Evolutionary conservation across 2,888 invertebrate genomes (phyloP), one percentile per base, ranked within the genome.

Genomic region (Aromia moschata): DNA sequence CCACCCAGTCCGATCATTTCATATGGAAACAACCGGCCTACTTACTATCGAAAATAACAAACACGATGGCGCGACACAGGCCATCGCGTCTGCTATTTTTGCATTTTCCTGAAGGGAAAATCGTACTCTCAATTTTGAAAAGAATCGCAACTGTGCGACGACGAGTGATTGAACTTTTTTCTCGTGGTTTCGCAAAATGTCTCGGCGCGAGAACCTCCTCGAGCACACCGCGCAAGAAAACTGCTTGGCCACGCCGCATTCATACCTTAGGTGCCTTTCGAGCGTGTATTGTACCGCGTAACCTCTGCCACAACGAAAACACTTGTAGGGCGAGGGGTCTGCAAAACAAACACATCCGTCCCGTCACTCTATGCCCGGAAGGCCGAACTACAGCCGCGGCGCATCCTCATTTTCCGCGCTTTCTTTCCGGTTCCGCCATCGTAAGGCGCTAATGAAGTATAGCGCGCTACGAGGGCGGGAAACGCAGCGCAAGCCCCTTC

Each of bases 221-320:
- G 77, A 77, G 60, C 84, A 84, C 45, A 82, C 74, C 7, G 77
- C 76, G 60, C 84, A 84, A 60, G 81, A 79, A 67, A 83, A 84
- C 66, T 83, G 80, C 3, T 82, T 81, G 56, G 69, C 73, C n/a
- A 74, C 72, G 12, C 76, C 77, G 62, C 78, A 78, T 62, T 77
- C 76, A 51, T 71, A 78, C 46, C 65, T 70, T 18, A 74, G 62
- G 68, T 77, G 79, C 44, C 77, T 64, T 37, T 72, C 68, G 43
- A 79, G 68, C 1, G 78, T 76, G 56, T 78, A 75, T 56, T 74
- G 81, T 75, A 85, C 84, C 25, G 84, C 82, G 72, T 87, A 87
- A 56, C 79, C 80, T 68, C 86, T 85, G 58, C 84, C 83, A 74
- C 87, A 88, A 15, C 83, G 82, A 9, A 83, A 83, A 74, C 87